Base-by-base conservation (phyloP, 2,888 invertebrate genomes). In the Spilarctia lutea region DNA sequence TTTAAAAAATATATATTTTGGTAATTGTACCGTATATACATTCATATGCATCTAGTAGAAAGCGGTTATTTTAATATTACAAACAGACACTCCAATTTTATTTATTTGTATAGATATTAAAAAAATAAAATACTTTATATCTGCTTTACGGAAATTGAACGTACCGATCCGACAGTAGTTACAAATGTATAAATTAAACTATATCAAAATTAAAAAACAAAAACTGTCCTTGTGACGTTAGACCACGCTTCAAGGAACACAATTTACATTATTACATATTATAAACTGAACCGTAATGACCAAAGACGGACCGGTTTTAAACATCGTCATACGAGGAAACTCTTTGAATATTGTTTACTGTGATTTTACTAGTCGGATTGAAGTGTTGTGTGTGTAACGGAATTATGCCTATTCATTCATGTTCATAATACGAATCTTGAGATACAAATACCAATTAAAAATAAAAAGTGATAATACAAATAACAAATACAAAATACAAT, bases 291-390 rank as follows among this genome's bases (percentile, higher is more conserved):
- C 7, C 30, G 18, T 39, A 45, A 56, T 27, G n/a, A 39, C n/a
- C 56, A 35, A 56, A 69, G 35, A 35, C n/a, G 2, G 71, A 71
- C 71, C 45, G 71, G 71, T 71, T 35, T 27, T 39, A n/a, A n/a
- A 24, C 3, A 63, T 27, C 71, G 63, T 70, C 69, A 70, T 56
- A 71, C 71, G 42, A 71, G 71, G 71, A 71, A 71, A 71, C 39
- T 63, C 6, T 6, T 39, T 24, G 24, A n/a, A 56, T 56, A 69
- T 18, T 35, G 27, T 63, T 30, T 71, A 42, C 30, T 42, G 42
- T 71, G 27, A n/a, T n/a, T n/a, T 71, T 13, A 13, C 30, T 24
- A 45, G 20, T 60, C 39, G 60, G 52, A 70, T n/a, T 70, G 70
- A 30, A 35, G 60, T 63, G 70, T 70, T 70, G 68, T 68, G 70